Conservation (phyloP, 2,888 invertebrate species). For the Zonitis immaculata region DNA sequence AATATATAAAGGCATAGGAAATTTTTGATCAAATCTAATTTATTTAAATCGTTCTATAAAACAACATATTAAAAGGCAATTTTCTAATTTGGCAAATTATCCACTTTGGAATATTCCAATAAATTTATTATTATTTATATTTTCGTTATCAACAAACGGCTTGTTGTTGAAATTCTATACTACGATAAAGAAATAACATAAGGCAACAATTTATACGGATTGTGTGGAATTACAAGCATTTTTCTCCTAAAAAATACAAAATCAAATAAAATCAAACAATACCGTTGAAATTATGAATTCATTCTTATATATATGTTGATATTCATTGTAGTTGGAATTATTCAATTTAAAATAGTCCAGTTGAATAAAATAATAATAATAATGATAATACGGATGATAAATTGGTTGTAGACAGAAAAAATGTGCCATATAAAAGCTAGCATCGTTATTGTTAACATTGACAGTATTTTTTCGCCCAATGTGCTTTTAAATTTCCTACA, state of each 20-base stretch:
- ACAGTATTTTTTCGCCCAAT: too few species aligned
- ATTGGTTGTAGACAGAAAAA: neutral
- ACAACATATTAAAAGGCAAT: conserved; percentile 20
- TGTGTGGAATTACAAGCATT: too few species aligned
- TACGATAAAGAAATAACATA: too few species aligned
- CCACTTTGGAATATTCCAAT: conserved; percentile 22
- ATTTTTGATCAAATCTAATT: conserved; percentile 20
- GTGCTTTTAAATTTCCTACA: too few species aligned
- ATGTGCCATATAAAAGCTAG: neutral
- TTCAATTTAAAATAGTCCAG: neutral
- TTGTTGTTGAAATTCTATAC: too few species aligned
- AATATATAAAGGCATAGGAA: conserved; percentile 14
- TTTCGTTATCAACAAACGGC: too few species aligned
- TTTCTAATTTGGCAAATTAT: conserved; percentile 23
- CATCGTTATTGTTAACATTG: neutral
- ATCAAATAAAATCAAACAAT: too few species aligned
- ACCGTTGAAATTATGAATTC: too few species aligned
- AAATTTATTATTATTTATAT: neutral
- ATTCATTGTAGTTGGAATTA: neutral
- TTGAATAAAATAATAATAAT: neutral
- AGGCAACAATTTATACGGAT: too few species aligned
- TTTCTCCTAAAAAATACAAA: too few species aligned
- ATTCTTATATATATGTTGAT: neutral
- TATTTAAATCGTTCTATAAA: conserved; percentile 20
- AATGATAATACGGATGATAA: too few species aligned